Conservation (phyloP, 1,140 invertebrate genomes). For the Drosophila sturtevanti region DNA sequence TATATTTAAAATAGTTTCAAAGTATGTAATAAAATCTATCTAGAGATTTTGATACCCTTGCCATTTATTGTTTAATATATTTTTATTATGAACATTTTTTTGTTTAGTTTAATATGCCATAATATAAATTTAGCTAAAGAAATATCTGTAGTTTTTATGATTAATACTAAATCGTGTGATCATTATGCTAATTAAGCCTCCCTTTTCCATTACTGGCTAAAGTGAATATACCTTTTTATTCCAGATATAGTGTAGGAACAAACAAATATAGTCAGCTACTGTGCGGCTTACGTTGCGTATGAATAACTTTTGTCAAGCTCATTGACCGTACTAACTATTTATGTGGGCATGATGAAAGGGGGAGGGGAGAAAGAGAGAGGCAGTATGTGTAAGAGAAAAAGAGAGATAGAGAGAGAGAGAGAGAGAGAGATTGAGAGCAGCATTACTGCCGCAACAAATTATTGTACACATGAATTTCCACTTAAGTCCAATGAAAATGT, state of each 20-base stretch:
- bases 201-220: neutral
- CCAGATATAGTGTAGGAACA: neutral
- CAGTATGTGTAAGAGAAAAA: neutral
- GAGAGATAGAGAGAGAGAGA: neutral
- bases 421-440: slow-evolving; percentile 17
- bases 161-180: no score
- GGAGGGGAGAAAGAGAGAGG: neutral
- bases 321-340: slow-evolving; percentile 9
- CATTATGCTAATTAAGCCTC: no score
- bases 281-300: slow-evolving; percentile 19
- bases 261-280: neutral
- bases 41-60: no score
- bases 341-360: slow-evolving; percentile 20
- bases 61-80: no score
- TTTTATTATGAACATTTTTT: no score
- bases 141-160: no score
- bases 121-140: no score
- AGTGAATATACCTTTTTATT: neutral
- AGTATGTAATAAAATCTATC: no score
- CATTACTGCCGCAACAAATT: slow-evolving; percentile 78
- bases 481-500: slow-evolving; percentile 81
- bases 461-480: slow-evolving; percentile 81
- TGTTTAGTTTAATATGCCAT: no score
- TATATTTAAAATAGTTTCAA: no score
- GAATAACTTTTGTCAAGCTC: slow-evolving; percentile 21